phyloP scores from a whole-genome alignment of 2,113 vertebrate species.

The Sturnus vulgaris region DNA sequence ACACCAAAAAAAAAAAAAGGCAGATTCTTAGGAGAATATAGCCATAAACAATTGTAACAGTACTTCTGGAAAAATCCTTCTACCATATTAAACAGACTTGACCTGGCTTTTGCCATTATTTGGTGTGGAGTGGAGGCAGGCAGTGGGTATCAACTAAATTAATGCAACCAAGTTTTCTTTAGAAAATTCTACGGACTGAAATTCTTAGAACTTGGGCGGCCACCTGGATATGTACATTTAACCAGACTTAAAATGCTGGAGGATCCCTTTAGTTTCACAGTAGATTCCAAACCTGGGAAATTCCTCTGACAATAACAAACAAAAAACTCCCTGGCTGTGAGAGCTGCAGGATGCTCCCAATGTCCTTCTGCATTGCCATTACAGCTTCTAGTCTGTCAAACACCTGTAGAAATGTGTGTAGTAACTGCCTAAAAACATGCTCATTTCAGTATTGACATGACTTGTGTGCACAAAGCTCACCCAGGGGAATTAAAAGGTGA shows the following conservation, averaged over 20 bases:
- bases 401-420: not conserved
- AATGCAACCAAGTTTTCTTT: not conserved
- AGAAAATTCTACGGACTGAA: not conserved
- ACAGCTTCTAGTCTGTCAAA: not conserved
- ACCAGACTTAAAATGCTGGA: not conserved
- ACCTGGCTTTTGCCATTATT: not conserved
- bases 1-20: not conserved
- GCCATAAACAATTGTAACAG: not conserved
- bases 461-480: rapidly evolving
- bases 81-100: not conserved
- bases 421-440: not conserved
- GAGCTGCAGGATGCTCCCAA: not conserved
- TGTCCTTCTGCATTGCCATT: not conserved
- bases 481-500: not conserved
- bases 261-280: not conserved
- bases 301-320: not conserved
- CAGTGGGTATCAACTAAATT: not conserved
- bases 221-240: not conserved
- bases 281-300: not conserved
- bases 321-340: not conserved
- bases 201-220: not conserved
- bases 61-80: not conserved
- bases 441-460: not conserved
- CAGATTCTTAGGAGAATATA: not conserved
- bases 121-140: not conserved